Base-by-base conservation (phyloP, 1,140 invertebrate genomes). In the Heliothis virescens region DNA sequence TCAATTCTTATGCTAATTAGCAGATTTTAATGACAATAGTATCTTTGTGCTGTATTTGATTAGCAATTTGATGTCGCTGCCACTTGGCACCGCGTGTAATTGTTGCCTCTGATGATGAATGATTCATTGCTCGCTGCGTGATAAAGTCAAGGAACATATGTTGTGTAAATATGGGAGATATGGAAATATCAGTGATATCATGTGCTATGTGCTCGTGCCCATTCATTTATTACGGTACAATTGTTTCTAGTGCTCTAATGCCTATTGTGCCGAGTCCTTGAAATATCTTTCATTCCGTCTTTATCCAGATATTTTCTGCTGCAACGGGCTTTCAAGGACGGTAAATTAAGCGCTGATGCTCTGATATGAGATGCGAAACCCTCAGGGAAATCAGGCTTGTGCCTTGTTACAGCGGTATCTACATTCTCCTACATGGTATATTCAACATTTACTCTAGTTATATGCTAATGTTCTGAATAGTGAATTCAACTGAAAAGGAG, bases 151-250 rank as follows among this genome's bases (percentile, higher is more conserved):
- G n/a, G 7, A 34, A 47, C 65, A 71, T 34, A 48, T 71, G 48
- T 72, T 72, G 2, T 63, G 47, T 41, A 72, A 77, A 71, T 60
- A 29, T 71, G 26, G 26, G 21, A 29, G 47, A 62, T 71, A 72
- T 79, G 57, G 47, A 59, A 79, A 79, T 79, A 79, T 47, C 65
- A 26, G 21, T 79, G 77, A 79, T 79, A 79, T 79, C 77, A 79
- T 69, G 53, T 18, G 50, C 26, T 3, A 16, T 9, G 12, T 29
- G 60, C 63, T 57, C n/a, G 26, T 57, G 63, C 11, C 75, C 9
- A 48, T 41, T 69, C 21, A 57, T 69, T 78, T 18, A 21, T 21
- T 59, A 21, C 26, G 11, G 13, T n/a, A 13, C 52, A 69, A 67
- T 57, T 78, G 52, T 52, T 47, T 50, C 12, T 26, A 59, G 15